phyloP scores from a whole-genome alignment of 1,140 invertebrate genomes.

The Octopus sinensis region DNA sequence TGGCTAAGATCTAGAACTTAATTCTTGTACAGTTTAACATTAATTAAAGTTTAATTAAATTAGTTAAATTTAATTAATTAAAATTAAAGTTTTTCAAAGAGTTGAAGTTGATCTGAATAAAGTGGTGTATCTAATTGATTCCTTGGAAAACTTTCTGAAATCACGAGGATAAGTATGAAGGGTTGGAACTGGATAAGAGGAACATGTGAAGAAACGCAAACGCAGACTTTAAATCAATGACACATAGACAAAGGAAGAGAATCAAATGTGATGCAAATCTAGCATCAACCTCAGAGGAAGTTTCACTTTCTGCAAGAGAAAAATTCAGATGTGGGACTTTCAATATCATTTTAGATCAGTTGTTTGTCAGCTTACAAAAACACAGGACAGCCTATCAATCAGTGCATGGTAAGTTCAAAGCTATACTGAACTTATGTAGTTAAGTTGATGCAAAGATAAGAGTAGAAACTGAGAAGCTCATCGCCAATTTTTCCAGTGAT shows the following conservation, averaged over 20 bases:
- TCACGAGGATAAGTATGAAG: neutral
- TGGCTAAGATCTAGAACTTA: conserved; percentile 1
- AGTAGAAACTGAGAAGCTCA: neutral
- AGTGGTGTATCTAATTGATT: conserved; percentile 7
- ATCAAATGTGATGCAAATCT: neutral
- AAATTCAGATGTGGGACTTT: conserved; percentile 7
- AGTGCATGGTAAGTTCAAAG: conserved; percentile 4
- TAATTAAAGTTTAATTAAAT: too few species aligned
- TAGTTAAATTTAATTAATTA: neutral
- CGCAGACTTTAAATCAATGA: neutral
- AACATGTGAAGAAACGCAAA: neutral
- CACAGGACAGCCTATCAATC: neutral
- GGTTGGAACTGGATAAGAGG: neutral
- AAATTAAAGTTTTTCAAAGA: conserved; percentile 14
- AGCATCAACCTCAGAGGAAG: neutral
- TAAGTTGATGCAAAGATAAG: neutral
- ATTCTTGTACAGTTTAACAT: conserved; percentile 10
- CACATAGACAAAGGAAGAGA: neutral
- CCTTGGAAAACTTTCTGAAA: conserved; percentile 12
- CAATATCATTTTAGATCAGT: conserved; percentile 14
- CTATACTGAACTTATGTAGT: neutral
- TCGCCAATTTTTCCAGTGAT: neutral
- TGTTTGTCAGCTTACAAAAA: neutral
- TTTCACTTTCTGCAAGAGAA: conserved; percentile 3
- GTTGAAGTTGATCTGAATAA: conserved; percentile 13